These are phyloP conservation scores for Ornithoptera alexandrae DNA, from an alignment of 2,888 invertebrate species.

Conservation along the genomic window DNA sequence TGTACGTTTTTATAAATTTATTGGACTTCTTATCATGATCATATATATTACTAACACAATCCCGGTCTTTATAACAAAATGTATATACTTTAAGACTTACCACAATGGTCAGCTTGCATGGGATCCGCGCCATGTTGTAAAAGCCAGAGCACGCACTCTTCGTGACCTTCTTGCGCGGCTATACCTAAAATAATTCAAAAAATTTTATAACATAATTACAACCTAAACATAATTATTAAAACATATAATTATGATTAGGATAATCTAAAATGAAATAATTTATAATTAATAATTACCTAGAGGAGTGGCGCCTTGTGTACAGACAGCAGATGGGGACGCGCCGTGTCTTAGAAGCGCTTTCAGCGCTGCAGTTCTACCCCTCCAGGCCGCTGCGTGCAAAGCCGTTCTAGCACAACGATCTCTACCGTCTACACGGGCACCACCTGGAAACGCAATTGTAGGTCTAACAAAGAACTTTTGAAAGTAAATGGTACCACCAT, in stretches of 20 bases:
- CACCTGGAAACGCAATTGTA: constrained; percentile 64
- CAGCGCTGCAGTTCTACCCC: constrained; percentile 93
- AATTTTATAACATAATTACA: no score
- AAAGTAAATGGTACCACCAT: no score
- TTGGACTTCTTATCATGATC: background rate
- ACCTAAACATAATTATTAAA: no score
- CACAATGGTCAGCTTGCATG: constrained; percentile 91
- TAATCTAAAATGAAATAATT: no score
- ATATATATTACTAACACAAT: background rate
- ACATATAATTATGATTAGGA: no score
- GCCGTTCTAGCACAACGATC: constrained; percentile 94
- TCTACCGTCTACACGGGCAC: constrained; percentile 92
- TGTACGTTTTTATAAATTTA: constrained; percentile 30
- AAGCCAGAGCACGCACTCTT: constrained; percentile 91
- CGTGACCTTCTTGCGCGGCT: constrained; percentile 97
- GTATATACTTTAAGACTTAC: constrained; percentile 46
- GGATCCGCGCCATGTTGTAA: constrained; percentile 92
- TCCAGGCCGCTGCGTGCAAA: constrained; percentile 97
- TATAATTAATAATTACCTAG: constrained; percentile 74
- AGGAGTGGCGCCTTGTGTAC: constrained; percentile 97
- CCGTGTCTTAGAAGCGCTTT: constrained; percentile 88
- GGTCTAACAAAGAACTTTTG: no score
- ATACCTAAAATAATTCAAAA: constrained; percentile 81
- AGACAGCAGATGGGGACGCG: constrained; percentile 92
- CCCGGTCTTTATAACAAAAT: background rate